Evolutionary conservation across 2,113 vertebrate genomes (phyloP), one percentile per base, ranked within the genome.

Genomic region (Hystrix cristata): DNA sequence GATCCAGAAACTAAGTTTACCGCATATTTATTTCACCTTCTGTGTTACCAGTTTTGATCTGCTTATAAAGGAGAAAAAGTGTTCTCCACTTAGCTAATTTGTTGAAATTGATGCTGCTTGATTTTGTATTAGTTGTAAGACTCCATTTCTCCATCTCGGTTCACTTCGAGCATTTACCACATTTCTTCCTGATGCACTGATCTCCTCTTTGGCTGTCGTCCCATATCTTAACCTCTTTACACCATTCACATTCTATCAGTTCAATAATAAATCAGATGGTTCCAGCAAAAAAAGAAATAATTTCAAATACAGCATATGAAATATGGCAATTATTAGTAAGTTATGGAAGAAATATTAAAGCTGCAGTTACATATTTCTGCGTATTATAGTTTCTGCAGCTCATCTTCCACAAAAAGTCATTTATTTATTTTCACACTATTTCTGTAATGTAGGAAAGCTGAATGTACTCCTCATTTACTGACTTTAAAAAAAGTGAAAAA

Each of bases 101-200:
- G 29, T 55, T 95, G 12, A 84, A 93, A 85, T 74, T 43, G 23
- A n/a, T 95, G 38, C 13, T 57, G 18, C 14, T 89, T 95, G 51
- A 64, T 85, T 95, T 94, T 80, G 14, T 87, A 76, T 92, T 95
- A 65, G 27, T 87, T 74, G 4, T 82, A 87, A 96, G 51, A 9
- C 31, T 57, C 46, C 65, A 91, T 65, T 90, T 85, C 62, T 92
- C 55, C 15, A 9, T 46, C 84, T 82, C 67, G 59, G 51, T 21
- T 97, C 46, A 89, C 72, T 97, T 69, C 72, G 84, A 92, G 57
- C 78, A 25, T 78, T 96, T 91, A 38, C 65, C 25, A 48, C 43
- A 34, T 91, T 90, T 71, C n/a, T 94, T 90, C 78, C 51, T 82
- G 57, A 87, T 87, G 48, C 48, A 81, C 92, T 92, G 76, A 14